Evolutionary conservation across 1,140 invertebrate species (phyloP).

Genomic region (Capitella teleta): DNA sequence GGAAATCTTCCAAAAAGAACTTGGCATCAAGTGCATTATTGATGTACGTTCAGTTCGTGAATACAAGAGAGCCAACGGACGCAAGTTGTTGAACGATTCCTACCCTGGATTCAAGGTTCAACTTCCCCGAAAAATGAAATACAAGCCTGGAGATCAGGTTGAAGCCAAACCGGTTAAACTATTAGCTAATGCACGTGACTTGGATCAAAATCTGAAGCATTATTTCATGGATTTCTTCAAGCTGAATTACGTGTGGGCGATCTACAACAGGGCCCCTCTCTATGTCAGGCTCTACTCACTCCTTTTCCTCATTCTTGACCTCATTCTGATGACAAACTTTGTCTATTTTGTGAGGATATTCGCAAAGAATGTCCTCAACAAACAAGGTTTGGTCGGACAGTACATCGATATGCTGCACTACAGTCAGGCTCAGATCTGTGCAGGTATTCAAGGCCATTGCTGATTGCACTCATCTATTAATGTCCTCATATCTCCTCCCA

Average conservation of each 20-base stretch:
- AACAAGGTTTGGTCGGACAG: conserved; percentile 18
- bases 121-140: conserved; percentile 16
- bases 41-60: conserved; percentile 23
- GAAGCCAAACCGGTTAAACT: conserved; percentile 1
- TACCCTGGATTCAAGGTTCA: conserved; percentile 19
- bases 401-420: conserved; percentile 25
- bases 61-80: conserved; percentile 16
- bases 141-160: conserved; percentile 18
- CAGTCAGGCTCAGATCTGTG: conserved; percentile 23
- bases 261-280: conserved; percentile 22
- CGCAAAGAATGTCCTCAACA: conserved; percentile 18
- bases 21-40: conserved; percentile 21
- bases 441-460: conserved; percentile 19
- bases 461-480: neutral
- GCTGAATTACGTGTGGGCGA: conserved; percentile 15
- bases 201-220: conserved; percentile 11
- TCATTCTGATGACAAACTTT: conserved; percentile 17
- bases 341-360: conserved; percentile 21
- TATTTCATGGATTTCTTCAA: conserved; percentile 26
- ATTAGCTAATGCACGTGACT: neutral
- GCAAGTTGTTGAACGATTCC: conserved; percentile 17
- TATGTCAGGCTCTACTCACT: conserved; percentile 20
- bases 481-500: conserved; percentile 9
- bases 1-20: conserved; percentile 15
- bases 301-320: conserved; percentile 18